Conservation (phyloP, 2,113 vertebrate species). For the Vulpes ferrilata region DNA sequence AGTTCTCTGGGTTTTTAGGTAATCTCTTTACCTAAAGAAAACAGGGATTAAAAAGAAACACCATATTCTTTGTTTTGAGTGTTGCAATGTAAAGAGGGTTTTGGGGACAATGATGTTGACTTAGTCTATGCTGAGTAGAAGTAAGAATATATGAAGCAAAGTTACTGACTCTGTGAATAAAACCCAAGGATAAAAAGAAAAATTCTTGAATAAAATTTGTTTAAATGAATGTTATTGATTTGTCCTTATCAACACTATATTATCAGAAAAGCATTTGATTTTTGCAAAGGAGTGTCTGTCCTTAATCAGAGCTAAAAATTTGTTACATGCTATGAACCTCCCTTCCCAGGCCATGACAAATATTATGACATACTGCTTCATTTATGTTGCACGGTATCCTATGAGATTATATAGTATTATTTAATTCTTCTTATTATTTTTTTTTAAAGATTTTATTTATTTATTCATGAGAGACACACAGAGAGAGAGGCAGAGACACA, state of each 20-base stretch:
- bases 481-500: no score
- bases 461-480: no score
- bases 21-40: neutral
- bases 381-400: neutral
- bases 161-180: neutral
- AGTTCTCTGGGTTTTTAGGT: neutral
- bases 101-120: neutral
- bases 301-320: neutral
- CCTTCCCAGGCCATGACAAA: neutral
- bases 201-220: neutral
- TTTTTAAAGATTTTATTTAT: no score
- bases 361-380: neutral
- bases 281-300: neutral
- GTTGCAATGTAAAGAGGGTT: neutral
- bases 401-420: neutral
- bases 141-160: neutral
- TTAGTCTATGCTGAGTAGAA: neutral
- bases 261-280: neutral
- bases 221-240: neutral
- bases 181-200: neutral
- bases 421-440: neutral
- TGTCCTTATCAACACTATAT: neutral
- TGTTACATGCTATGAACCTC: neutral
- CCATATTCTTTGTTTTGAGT: neutral
- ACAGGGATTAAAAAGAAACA: neutral